Base-by-base conservation (phyloP, 2,797 vertebrate species). In the Labeo calbasu region DNA sequence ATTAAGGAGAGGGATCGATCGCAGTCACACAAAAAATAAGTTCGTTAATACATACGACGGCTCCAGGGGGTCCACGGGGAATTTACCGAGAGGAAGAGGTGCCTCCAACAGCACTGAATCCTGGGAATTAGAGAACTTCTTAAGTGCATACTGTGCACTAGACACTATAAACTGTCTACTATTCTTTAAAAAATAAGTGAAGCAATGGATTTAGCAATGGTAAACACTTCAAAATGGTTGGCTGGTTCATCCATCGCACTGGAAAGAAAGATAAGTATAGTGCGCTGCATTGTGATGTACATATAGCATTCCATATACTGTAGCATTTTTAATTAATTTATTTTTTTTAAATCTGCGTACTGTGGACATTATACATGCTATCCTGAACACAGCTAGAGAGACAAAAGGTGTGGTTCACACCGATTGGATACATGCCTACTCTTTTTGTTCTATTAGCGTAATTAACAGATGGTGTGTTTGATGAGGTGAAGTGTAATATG, bases 1-100 rank as follows among this genome's bases (percentile, higher is more conserved):
- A 97, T 97, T 96, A 96, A 93, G 95, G 94, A 89, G 90, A 93
- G 92, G 94, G 96, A 96, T 98, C 96, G 93, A 98, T 99, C 91
- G 92, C 93, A 95, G 95, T 97, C 95, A 93, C 94, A 95, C 94
- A 97, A 97, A 97, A 51, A 75, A 78, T 57, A 71, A 23, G 82
- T 57, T 77, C 0, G 75, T 83, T 83, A 83, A 79, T 40, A 46
- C 13, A 69, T 96, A 96, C 92, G 91, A 88, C 93, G 93, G 94
- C 93, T 94, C 94, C 93, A 94, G 93, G 95, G 92, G 93, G 90
- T 96, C 94, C 92, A 91, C 77, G 83, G 87, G 85, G 88, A 85
- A 82, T 90, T 86, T 32, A 53, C 7, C 69, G 59, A 7, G 13
- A 25, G 25, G 77, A 71, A 28, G 36, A 50, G 50, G 25, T 63